phyloP scores from a whole-genome alignment of 2,113 vertebrate genomes.

The Corvus moneduloides region DNA sequence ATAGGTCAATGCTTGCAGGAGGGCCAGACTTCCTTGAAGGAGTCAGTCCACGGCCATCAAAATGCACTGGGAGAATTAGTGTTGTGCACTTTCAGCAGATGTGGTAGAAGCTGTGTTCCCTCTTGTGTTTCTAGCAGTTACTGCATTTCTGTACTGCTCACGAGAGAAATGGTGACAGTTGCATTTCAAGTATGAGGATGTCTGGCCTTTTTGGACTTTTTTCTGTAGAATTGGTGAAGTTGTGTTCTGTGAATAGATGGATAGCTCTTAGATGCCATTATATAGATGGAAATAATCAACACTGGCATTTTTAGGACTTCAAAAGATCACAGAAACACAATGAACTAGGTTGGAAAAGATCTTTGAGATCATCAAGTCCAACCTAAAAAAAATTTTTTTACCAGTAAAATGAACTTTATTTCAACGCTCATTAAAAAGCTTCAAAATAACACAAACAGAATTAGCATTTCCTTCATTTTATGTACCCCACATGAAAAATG shows the following conservation, averaged over 20 bases:
- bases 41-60: not conserved
- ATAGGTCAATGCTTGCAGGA: not conserved
- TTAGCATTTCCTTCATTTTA: slow-evolving; percentile 61
- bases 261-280: not conserved
- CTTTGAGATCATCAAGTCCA: not conserved
- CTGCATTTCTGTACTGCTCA: not conserved
- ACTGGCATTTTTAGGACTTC: not conserved
- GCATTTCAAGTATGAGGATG: not conserved
- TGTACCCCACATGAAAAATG: slow-evolving; percentile 62
- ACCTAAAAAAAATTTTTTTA: not conserved
- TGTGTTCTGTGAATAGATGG: not conserved
- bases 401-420: slow-evolving; percentile 77
- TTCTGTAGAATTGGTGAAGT: not conserved
- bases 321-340: not conserved
- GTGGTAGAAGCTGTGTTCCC: not conserved
- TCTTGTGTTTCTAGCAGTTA: not conserved
- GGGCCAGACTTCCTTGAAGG: not conserved
- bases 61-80: not conserved
- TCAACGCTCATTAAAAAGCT: slow-evolving; percentile 74
- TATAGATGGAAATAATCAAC: not conserved
- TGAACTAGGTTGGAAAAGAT: not conserved
- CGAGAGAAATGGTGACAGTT: not conserved
- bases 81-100: not conserved
- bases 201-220: not conserved
- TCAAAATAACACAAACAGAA: slow-evolving; percentile 71